phyloP scores from a whole-genome alignment of 1,140 invertebrate genomes.

The Drosophila busckii region DNA sequence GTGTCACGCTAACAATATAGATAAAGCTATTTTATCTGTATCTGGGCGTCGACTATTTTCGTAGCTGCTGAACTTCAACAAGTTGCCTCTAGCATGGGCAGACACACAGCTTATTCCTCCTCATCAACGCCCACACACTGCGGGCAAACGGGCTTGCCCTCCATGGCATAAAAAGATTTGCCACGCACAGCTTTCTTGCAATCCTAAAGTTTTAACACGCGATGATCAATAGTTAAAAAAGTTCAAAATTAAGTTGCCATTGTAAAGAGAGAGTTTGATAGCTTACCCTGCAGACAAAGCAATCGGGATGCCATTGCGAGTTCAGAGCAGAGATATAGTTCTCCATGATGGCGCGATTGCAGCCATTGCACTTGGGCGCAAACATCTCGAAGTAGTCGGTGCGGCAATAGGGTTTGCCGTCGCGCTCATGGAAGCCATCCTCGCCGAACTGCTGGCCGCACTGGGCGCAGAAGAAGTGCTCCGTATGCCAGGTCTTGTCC shows the following conservation, averaged over 20 bases:
- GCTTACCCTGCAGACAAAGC: conserved; percentile 99
- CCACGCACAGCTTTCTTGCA: conserved; percentile 94
- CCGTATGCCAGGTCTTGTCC: conserved; percentile 99
- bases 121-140: conserved; percentile 94
- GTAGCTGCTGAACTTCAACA: conserved; percentile 38
- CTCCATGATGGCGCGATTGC: conserved; percentile 97
- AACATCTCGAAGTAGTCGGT: conserved; percentile 99
- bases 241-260: no score
- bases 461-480: conserved; percentile 99
- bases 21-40: conserved; percentile 7
- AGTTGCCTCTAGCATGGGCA: conserved; percentile 16
- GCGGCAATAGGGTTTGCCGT: conserved; percentile 95
- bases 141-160: conserved; percentile 93
- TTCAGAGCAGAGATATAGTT: conserved; percentile 99
- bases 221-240: no score
- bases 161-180: conserved; percentile 97
- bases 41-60: conserved; percentile 27
- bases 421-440: conserved; percentile 96
- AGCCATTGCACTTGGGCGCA: conserved; percentile 98
- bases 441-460: conserved; percentile 98
- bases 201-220: no score
- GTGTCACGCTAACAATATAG: conserved; percentile 20
- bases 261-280: not conserved
- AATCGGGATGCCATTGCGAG: conserved; percentile 99
- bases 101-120: conserved; percentile 81